A percentile compares a stretch with the other conserved stretches of the same genome.
These are phyloP conservation scores for Hippocampus barbouri DNA, from an alignment of 2,113 vertebrate species.

Conservation along the genomic window DNA sequence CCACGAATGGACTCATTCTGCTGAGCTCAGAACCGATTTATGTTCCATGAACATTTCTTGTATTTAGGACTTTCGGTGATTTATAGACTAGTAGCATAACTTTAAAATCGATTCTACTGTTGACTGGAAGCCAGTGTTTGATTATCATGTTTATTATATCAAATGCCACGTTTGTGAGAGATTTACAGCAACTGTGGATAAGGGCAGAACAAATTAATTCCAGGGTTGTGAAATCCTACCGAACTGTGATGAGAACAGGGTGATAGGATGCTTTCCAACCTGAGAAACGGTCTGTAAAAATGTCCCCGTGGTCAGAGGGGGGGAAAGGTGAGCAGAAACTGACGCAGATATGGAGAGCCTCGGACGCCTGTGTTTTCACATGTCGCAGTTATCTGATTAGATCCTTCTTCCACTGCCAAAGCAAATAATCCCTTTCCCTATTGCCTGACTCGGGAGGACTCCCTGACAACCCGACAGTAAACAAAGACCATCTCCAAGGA, in stretches of 20 bases:
- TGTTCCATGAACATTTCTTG: no score
- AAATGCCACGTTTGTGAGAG: no score
- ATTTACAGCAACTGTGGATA: background rate
- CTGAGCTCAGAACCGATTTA: no score
- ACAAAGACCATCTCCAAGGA: conserved; percentile 74
- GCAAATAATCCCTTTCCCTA: conserved; percentile 72
- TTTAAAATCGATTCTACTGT: no score
- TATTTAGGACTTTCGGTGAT: no score
- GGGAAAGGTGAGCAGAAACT: conserved; percentile 48
- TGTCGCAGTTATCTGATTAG: conserved; percentile 69
- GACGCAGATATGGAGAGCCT: conserved; percentile 32
- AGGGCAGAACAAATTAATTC: no score
- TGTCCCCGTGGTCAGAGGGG: conserved; percentile 30
- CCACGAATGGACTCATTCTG: no score
- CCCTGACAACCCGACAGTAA: conserved; percentile 75
- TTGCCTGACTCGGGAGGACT: conserved; percentile 60
- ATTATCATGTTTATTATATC: background rate
- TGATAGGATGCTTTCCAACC: background rate
- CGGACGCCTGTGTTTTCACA: conserved; percentile 52
- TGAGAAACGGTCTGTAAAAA: conserved; percentile 11
- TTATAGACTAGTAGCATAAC: no score
- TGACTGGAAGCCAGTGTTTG: no score
- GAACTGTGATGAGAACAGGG: background rate
- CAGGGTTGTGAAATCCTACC: background rate
- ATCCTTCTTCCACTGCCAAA: conserved; percentile 63